Evolutionary conservation across 2,113 vertebrate genomes (phyloP).

Genomic region (Gavia stellata): DNA sequence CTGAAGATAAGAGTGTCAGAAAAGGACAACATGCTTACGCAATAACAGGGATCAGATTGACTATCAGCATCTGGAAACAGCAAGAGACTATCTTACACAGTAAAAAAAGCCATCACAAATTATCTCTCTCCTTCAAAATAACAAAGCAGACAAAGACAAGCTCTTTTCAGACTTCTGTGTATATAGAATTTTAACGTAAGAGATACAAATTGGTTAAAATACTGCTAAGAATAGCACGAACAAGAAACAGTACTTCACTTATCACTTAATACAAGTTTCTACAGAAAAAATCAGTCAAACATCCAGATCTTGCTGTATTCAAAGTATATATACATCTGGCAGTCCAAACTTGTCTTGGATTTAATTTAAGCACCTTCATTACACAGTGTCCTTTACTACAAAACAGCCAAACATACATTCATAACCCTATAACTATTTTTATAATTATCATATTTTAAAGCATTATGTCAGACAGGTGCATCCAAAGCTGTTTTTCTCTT

Average conservation of each 20-base stretch:
- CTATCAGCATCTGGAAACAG: neutral
- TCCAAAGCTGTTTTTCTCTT: constrained; percentile 19
- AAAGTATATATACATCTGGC: constrained; percentile 68
- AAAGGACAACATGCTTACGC: neutral
- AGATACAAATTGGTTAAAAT: constrained; percentile 71
- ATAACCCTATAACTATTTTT: constrained; percentile 65
- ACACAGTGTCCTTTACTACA: constrained; percentile 74
- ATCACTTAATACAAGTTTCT: constrained; percentile 64
- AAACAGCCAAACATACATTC: constrained; percentile 71
- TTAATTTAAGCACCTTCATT: constrained; percentile 74
- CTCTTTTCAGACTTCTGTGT: constrained; percentile 51
- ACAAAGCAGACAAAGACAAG: constrained; percentile 64
- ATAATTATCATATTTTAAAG: constrained; percentile 57
- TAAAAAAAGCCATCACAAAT: constrained; percentile 34
- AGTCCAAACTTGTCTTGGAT: constrained; percentile 60
- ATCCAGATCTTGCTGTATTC: constrained; percentile 62
- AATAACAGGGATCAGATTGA: neutral
- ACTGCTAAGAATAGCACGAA: constrained; percentile 71
- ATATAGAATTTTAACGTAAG: constrained; percentile 56
- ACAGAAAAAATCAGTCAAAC: constrained; percentile 43
- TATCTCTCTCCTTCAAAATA: constrained; percentile 32
- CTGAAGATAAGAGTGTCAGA: neutral
- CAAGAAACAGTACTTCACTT: constrained; percentile 70
- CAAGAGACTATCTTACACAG: neutral
- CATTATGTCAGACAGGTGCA: constrained; percentile 49